Conservation (phyloP, 2,888 invertebrate species). For the Lepidochitona cinerea region DNA sequence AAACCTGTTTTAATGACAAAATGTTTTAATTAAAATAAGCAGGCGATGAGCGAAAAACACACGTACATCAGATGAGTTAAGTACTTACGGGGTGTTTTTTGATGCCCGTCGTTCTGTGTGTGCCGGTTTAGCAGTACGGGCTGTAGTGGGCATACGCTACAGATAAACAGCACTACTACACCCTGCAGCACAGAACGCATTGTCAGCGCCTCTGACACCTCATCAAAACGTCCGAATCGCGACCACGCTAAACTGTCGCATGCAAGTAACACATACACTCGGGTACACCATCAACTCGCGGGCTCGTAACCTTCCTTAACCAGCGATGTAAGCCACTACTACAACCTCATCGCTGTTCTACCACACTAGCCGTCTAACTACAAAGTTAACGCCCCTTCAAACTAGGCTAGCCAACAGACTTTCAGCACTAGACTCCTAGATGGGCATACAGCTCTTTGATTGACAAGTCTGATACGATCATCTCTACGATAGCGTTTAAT, state of each 20-base stretch:
- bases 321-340: background rate
- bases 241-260: conserved; percentile 7
- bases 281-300: background rate
- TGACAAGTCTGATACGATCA: no score
- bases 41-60: no score
- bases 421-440: background rate
- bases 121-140: conserved; percentile 29
- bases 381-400: background rate
- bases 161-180: conserved; percentile 32
- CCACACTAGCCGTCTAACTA: conserved; percentile 10
- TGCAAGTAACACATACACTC: background rate
- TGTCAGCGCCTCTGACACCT: background rate
- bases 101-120: conserved; percentile 25
- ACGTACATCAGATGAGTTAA: no score
- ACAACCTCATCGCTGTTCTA: background rate
- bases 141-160: conserved; percentile 27
- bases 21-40: no score
- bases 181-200: conserved; percentile 38
- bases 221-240: conserved; percentile 4
- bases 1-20: no score
- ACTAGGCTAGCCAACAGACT: background rate
- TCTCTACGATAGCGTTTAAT: no score
- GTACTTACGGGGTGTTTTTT: conserved; percentile 7
- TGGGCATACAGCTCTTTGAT: no score
- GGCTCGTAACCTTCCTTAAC: background rate